Evolutionary conservation across 2,888 invertebrate species (phyloP).

Genomic region (Cactoblastis cactorum): DNA sequence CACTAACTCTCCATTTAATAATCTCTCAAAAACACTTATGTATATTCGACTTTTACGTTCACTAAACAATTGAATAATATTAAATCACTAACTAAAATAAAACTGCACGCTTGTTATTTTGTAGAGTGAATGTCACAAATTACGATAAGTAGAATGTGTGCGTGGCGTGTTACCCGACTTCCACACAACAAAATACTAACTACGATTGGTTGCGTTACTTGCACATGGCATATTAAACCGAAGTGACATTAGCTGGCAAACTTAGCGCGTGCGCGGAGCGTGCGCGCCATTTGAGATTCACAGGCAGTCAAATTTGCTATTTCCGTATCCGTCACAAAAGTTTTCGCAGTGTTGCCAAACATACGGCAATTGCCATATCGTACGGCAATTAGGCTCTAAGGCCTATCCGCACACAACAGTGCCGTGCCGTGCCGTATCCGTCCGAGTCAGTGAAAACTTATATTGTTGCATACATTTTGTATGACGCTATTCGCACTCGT

Average conservation of each 20-base stretch:
- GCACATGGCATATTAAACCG: constrained; percentile 42
- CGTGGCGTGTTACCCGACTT: constrained; percentile 32
- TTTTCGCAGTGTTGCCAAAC: constrained; percentile 4
- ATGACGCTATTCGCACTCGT: too few relatives aligned
- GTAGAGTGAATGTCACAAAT: constrained; percentile 50
- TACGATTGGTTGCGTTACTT: constrained; percentile 50
- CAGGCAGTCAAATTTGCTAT: background rate
- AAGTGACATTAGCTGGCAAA: constrained; percentile 50
- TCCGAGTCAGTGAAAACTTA: too few relatives aligned
- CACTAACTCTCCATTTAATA: constrained; percentile 31
- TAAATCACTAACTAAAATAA: constrained; percentile 26
- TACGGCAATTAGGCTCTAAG: too few relatives aligned
- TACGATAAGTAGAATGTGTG: constrained; percentile 45
- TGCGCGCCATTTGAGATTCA: constrained; percentile 52
- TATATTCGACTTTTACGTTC: background rate
- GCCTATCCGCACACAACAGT: too few relatives aligned
- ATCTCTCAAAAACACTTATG: background rate
- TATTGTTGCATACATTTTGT: too few relatives aligned
- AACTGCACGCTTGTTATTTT: constrained; percentile 27
- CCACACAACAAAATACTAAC: constrained; percentile 51
- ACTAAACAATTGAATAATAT: constrained; percentile 1
- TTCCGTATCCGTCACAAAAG: background rate
- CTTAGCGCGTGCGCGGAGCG: constrained; percentile 39
- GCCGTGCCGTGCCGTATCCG: too few relatives aligned
- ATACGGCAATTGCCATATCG: too few relatives aligned